These are phyloP conservation scores for Zeuzera pyrina DNA, from an alignment of 2,888 invertebrate species.

Conservation along the genomic window DNA sequence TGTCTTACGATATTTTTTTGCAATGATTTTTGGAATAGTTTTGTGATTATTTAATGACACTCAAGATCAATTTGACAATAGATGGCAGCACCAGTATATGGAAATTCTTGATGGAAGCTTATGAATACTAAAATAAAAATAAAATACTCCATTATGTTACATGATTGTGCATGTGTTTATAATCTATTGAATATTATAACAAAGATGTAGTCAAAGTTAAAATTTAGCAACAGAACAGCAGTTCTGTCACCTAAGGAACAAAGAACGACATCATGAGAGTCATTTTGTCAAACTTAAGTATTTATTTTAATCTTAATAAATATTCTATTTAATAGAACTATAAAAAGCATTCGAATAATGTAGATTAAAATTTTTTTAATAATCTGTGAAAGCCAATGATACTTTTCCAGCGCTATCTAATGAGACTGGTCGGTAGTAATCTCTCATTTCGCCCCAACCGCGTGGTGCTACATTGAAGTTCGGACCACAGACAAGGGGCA, in stretches of 20 bases:
- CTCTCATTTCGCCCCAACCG: slow-evolving; percentile 82
- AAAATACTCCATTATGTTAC: not conserved
- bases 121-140: too few relatives aligned
- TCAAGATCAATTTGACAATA: too few relatives aligned
- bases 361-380: slow-evolving; percentile 33
- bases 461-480: slow-evolving; percentile 90
- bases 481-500: slow-evolving; percentile 58
- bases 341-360: not conserved
- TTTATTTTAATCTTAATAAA: not conserved
- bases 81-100: too few relatives aligned
- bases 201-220: not conserved
- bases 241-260: not conserved
- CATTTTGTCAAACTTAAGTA: not conserved
- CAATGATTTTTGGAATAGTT: too few relatives aligned
- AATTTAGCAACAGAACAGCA: not conserved
- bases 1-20: too few relatives aligned
- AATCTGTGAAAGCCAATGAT: slow-evolving; percentile 60
- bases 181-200: not conserved
- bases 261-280: not conserved
- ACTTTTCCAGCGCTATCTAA: slow-evolving; percentile 73
- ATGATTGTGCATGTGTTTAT: not conserved
- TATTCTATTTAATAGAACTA: not conserved
- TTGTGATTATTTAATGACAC: too few relatives aligned
- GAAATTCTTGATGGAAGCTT: too few relatives aligned
- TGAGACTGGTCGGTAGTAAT: slow-evolving; percentile 81